Percentiles rank a stretch among this genome's conserved stretches.
phyloP scores from a whole-genome alignment of 2,113 vertebrate genomes.

The Anguilla rostrata region DNA sequence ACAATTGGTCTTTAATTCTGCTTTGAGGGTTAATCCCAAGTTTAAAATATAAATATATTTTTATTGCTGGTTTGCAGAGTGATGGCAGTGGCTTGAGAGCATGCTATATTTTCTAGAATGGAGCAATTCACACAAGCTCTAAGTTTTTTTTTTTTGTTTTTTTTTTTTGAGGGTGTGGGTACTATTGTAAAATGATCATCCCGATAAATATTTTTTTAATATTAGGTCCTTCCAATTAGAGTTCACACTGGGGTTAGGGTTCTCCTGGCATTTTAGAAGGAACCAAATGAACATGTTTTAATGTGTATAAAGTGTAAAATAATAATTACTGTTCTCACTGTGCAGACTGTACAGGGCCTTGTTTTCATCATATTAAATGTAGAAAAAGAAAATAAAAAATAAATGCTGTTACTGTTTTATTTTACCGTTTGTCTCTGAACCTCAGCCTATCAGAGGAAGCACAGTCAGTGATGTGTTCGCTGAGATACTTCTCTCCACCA shows the following conservation, averaged over 20 bases:
- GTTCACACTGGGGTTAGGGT: constrained; percentile 69
- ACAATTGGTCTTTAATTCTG: constrained; percentile 29
- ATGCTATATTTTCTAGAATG: constrained; percentile 55
- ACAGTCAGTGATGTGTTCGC: too few species aligned
- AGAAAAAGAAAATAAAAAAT: constrained; percentile 76
- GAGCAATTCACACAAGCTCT: constrained; percentile 42
- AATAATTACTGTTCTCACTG: constrained; percentile 95
- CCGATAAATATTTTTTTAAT: constrained; percentile 65
- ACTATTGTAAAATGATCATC: constrained; percentile 61
- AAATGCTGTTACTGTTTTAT: constrained; percentile 65
- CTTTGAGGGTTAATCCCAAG: constrained; percentile 37
- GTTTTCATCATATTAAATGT: constrained; percentile 98
- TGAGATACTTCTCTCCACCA: too few species aligned
- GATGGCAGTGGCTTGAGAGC: constrained; percentile 49
- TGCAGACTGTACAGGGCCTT: constrained; percentile 97
- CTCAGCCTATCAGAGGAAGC: too few species aligned
- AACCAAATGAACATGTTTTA: constrained; percentile 75
- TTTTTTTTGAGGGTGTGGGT: constrained; percentile 63
- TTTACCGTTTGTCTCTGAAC: constrained; percentile 2
- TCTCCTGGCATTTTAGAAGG: constrained; percentile 79
- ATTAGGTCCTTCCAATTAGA: constrained; percentile 74
- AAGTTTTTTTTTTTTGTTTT: constrained; percentile 47
- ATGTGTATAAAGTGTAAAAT: constrained; percentile 99
- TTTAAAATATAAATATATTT: neutral
- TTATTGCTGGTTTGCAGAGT: constrained; percentile 45